Conservation (phyloP, 1,140 invertebrate species). For the Calycopis cecrops region DNA sequence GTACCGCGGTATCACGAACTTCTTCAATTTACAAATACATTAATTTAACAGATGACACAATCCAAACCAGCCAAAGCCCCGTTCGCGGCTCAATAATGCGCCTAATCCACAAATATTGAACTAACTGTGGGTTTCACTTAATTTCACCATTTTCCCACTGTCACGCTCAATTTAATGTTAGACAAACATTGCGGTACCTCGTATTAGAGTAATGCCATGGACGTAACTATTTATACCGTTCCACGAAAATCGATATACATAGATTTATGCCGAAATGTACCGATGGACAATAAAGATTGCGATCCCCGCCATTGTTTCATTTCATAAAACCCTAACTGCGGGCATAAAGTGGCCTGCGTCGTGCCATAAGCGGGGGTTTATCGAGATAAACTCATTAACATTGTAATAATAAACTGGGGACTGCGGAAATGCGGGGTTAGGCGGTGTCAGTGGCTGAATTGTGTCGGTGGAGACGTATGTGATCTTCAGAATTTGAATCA, state of each 20-base stretch:
- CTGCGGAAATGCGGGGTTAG: neutral
- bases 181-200: constrained; percentile 44
- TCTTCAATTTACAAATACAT: too few species aligned
- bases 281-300: constrained; percentile 62
- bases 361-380: neutral
- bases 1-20: too few species aligned
- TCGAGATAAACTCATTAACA: constrained; percentile 28
- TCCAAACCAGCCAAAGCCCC: too few species aligned
- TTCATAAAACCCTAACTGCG: constrained; percentile 48
- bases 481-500: too few species aligned
- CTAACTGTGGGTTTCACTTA: constrained; percentile 32
- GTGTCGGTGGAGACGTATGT: too few species aligned
- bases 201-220: constrained; percentile 45
- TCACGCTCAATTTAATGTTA: constrained; percentile 44
- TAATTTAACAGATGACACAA: too few species aligned
- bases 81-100: constrained; percentile 19
- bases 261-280: constrained; percentile 53
- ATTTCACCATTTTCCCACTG: constrained; percentile 31
- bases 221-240: constrained; percentile 55
- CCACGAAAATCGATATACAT: constrained; percentile 57
- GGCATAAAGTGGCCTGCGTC: constrained; percentile 26
- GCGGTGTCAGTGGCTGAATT: too few species aligned
- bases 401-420: constrained; percentile 22
- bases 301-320: constrained; percentile 53
- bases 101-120: constrained; percentile 24